Evolutionary conservation across 2,888 invertebrate genomes (phyloP), one percentile per base, ranked within the genome.

Genomic region (Sesamia inferens): DNA sequence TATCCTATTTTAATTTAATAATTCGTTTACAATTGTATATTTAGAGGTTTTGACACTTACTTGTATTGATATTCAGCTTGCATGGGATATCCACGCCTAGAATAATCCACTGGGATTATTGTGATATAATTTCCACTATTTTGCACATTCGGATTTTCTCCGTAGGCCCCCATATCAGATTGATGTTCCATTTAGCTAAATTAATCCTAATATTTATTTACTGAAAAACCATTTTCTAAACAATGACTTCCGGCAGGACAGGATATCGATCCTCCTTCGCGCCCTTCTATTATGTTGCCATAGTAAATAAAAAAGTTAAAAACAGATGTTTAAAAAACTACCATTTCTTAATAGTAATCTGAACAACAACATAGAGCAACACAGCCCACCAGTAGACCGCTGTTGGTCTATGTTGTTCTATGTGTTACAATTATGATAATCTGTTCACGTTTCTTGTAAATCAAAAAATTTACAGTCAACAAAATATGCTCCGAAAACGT

Each of bases 1-100:
- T 14, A 7, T 7, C 22, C 1, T 5, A 5, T 13, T 0, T 1
- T 39, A 39, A 6, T 54, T 31, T 22, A 59, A 22, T n/a, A 22
- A 51, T 1, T n/a, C 7, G 7, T 39, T 58, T 48, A n/a, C 13
- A n/a, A 10, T 31, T 31, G 31, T 31, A n/a, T 44, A 54, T 24
- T 24, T 14, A 48, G 1, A 8, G 3, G 5, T 62, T 74, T 62
- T n/a, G 0, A 24, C 42, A 61, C 93, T 92, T 92, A 97, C 97
- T 96, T 97, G 90, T 97, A 97, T 89, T 97, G 97, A 89, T 97
- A 97, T 90, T 97, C 96, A 2, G 97, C 96, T 89, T 97, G 97
- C 86, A 96, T 95, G 58, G 96, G 96, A 90, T 96, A 96, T 79
- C 96, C 96, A 82, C 96, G 93, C 72, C 97, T 92, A 31, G 97